Evolutionary conservation across 30 jellyfish, hydroid and myxozoan species (phyloP), one percentile per base, ranked within the genome.

Genomic region (Aurelia sp.): DNA sequence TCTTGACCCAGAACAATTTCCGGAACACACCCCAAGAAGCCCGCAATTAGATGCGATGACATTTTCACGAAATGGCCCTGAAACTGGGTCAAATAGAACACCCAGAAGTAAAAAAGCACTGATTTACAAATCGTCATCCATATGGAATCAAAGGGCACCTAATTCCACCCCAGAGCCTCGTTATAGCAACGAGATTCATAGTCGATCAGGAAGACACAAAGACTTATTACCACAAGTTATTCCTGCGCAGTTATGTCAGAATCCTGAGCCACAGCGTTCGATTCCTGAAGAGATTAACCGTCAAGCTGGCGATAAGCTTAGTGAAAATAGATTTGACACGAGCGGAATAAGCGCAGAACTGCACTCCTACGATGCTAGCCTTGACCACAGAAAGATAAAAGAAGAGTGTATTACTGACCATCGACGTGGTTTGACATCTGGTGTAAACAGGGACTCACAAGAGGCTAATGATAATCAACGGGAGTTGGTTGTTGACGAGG

Each of bases 151-250:
- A 44, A 67, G 91, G n/a, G 91, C 91, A 41, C 91, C 91, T 10
- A 67, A 81, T 52, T 81, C 91, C 4, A 81, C 91, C 18, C 91
- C 91, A 81, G 91, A 81, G 57, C 84, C 91, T 69, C 84, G 72
- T 62, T 41, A 58, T 20, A 30, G 78, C 31, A 59, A 77, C 63
- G 88, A 77, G 77, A 77, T 60, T 70, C 88, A 58, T 58, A 59
- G 48, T 20, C 38, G 24, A 21, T 59, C 77, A 27, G 78, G 78
- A 58, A 57, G 63, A 52, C 88, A 77, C 78, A 77, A 61, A 31
- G 88, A 77, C 78, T 71, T 77, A 76, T 71, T 77, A 55, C 88
- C 88, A 27, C 88, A 77, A 21, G 88, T 77, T 33, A 22, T 77
- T 58, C 88, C 88, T 77, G 88, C 88, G 88, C 88, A 77, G 88